Evolutionary conservation across 2,113 vertebrate genomes (phyloP).

Genomic region (Nothocercus nigrocapillus): DNA sequence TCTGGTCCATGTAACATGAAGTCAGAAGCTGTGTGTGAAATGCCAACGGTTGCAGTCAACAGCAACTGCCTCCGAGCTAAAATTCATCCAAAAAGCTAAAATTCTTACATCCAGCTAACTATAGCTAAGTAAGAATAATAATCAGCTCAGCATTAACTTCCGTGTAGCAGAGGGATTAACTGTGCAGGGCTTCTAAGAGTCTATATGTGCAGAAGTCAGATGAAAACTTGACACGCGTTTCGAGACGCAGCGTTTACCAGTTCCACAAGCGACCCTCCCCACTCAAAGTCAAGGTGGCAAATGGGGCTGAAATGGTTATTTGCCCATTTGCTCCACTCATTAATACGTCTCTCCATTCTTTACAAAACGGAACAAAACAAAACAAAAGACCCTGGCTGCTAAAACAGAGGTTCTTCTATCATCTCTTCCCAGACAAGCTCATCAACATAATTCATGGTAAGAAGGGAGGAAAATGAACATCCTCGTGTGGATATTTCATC

Average conservation of each 20-base stretch:
- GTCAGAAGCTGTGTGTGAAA: background rate
- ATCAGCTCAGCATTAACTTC: background rate
- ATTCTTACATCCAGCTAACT: background rate
- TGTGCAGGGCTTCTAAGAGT: background rate
- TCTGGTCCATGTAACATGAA: background rate
- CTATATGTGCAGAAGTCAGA: background rate
- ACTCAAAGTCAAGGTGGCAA: background rate
- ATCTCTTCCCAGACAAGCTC: conserved; percentile 14
- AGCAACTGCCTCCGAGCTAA: background rate
- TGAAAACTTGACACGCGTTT: background rate
- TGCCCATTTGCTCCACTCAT: background rate
- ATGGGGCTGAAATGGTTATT: background rate
- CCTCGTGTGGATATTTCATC: conserved; percentile 58
- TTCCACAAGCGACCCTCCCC: background rate
- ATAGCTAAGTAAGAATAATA: background rate
- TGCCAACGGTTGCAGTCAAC: background rate
- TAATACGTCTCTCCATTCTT: background rate
- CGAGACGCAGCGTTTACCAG: background rate
- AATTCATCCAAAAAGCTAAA: background rate
- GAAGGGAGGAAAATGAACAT: conserved; percentile 13
- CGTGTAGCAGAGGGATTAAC: background rate
- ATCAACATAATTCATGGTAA: conserved; percentile 61
- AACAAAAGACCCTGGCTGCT: background rate
- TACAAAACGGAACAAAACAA: background rate
- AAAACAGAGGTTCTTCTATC: conserved; percentile 1